phyloP scores from a whole-genome alignment of 2,113 vertebrate genomes.

The Apeltes quadracus region DNA sequence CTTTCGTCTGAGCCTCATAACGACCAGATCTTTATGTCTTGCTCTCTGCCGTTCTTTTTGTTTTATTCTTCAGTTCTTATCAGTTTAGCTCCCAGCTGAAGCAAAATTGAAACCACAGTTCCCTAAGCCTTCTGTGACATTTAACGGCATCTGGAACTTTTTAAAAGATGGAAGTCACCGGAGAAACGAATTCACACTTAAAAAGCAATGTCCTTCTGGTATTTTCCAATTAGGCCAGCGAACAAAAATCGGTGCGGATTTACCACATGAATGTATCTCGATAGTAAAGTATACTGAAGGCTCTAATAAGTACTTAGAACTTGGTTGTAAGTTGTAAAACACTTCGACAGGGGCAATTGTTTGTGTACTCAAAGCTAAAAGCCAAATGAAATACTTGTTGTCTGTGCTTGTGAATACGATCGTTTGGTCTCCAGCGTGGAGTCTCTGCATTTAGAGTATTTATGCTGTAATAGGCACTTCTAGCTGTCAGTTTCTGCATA shows the following conservation, averaged over 20 bases:
- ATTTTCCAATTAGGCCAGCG: background rate
- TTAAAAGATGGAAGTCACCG: background rate
- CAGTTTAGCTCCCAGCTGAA: background rate
- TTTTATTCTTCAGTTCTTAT: background rate
- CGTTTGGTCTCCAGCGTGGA: background rate
- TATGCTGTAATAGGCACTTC: background rate
- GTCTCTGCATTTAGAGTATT: background rate
- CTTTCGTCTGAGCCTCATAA: slow-evolving; percentile 4
- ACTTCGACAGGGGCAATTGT: slow-evolving; percentile 41
- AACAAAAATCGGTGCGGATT: background rate
- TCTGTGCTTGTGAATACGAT: slow-evolving; percentile 6
- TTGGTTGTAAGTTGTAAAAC: slow-evolving; percentile 20
- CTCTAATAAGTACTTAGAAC: slow-evolving; percentile 43
- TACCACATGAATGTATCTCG: background rate
- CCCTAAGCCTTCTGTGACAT: background rate
- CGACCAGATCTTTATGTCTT: background rate
- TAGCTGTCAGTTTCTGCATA: background rate
- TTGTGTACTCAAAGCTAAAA: slow-evolving; percentile 38
- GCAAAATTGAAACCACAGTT: background rate
- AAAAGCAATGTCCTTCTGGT: background rate
- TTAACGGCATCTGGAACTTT: background rate
- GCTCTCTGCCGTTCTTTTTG: background rate
- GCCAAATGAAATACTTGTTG: slow-evolving; percentile 32
- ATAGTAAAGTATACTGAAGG: background rate
- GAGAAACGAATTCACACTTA: background rate